phyloP scores from a whole-genome alignment of 2,888 invertebrate genomes.

The Tipula vernalis region DNA sequence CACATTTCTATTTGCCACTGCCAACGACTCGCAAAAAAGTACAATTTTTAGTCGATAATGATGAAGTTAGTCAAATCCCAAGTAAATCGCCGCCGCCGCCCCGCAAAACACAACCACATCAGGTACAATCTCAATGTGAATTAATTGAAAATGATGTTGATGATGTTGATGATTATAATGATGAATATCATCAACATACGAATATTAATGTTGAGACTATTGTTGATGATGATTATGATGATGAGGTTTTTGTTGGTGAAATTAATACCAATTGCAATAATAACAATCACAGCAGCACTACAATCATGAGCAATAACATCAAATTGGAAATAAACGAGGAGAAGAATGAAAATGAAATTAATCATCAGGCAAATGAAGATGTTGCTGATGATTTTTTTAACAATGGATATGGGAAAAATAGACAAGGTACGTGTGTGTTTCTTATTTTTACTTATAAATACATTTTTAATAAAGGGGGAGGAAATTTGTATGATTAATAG shows the following conservation, averaged over 20 bases:
- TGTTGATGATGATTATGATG: conserved; percentile 9
- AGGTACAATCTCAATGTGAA: conserved; percentile 14
- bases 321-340: background rate
- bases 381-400: background rate
- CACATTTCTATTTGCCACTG: conserved; percentile 47
- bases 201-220: background rate
- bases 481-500: background rate
- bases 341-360: background rate
- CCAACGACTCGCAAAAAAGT: conserved; percentile 51
- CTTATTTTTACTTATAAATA: background rate
- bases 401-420: background rate
- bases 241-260: background rate
- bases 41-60: conserved; percentile 57
- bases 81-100: background rate
- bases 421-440: background rate
- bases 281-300: background rate
- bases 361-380: background rate
- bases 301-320: background rate
- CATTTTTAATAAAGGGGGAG: background rate
- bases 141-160: conserved; percentile 23
- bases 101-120: background rate
- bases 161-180: conserved; percentile 13
- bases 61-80: conserved; percentile 20
- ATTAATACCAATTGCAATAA: background rate
- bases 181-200: background rate